Conservation (phyloP, 2,797 vertebrate species). For the Tauraco hartlaubi region DNA sequence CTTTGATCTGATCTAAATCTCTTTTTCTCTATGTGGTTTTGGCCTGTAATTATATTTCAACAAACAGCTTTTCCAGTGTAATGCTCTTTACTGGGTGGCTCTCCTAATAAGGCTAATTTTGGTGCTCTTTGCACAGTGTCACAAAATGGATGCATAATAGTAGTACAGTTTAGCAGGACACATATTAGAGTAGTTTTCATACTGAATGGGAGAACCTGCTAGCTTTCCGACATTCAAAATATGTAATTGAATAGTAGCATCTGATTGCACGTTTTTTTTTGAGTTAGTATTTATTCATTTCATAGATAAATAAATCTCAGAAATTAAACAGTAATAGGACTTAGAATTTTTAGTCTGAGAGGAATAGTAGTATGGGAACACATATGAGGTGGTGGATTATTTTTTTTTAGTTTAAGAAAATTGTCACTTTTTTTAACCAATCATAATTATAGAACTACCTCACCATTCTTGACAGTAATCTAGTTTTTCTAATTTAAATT, state of each 20-base stretch:
- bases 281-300: background rate
- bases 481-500: background rate
- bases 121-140: background rate
- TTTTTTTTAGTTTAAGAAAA: background rate
- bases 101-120: background rate
- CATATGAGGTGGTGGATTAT: rapidly evolving
- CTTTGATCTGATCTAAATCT: background rate
- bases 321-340: background rate
- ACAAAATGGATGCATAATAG: background rate
- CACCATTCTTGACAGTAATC: background rate
- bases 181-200: background rate
- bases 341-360: background rate
- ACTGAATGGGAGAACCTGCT: background rate
- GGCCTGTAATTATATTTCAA: background rate
- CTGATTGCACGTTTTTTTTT: background rate
- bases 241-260: background rate
- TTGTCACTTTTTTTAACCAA: background rate
- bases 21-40: background rate
- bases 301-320: background rate
- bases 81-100: background rate
- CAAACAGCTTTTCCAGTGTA: background rate
- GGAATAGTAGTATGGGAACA: background rate
- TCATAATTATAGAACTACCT: background rate
- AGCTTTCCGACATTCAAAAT: rapidly evolving
- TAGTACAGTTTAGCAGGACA: background rate